Evolutionary conservation across 37 sponge, comb jelly and placozoan species (phyloP), one percentile per base, ranked within the genome.

Genomic region (Aplysina aerophoba): DNA sequence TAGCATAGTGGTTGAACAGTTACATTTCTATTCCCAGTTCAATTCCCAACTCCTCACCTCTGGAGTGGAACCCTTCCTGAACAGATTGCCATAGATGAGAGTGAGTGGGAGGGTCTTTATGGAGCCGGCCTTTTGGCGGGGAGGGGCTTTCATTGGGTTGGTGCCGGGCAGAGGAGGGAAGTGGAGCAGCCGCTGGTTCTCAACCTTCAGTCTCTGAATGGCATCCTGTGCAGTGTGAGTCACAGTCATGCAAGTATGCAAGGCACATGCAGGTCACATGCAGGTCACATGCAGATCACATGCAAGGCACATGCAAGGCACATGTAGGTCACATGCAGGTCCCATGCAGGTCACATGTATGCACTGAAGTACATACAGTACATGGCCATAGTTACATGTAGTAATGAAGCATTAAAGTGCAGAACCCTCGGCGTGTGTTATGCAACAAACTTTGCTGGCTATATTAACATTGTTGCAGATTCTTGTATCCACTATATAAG

Each of bases 171-270:
- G 81, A 40, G 93, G 93, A 25, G 93, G 93, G 61, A 93, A 93
- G 73, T 93, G 89, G 0, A 89, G 81, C 2, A 93, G 77, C 0
- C 93, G 87, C 40, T 93, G 68, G 53, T 93, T 89, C 17, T 84
- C 84, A 38, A 65, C 61, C 56, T 75, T 81, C 25, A 93, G 69
- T 0, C 39, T 79, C 19, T 86, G 80, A 21, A 93, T 81, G 38
- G 83, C 87, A n/a, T 79, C 85, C 91, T 91, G 64, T 25, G 63
- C 63, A 62, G 25, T 57, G 17, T 15, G 17, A 20, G 59, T 17
- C 15, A 57, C 15, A 17, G 59, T 15, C 17, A 17, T 57, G 59
- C 59, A 57, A 57, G 59, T 14, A 22, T 4, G 63, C n/a, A 27
- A 62, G 25, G 2, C n/a, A 22, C n/a, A 62, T 27, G 63, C n/a